Base-by-base conservation (phyloP, 2,797 vertebrate genomes). In the Saxicola maurus region DNA sequence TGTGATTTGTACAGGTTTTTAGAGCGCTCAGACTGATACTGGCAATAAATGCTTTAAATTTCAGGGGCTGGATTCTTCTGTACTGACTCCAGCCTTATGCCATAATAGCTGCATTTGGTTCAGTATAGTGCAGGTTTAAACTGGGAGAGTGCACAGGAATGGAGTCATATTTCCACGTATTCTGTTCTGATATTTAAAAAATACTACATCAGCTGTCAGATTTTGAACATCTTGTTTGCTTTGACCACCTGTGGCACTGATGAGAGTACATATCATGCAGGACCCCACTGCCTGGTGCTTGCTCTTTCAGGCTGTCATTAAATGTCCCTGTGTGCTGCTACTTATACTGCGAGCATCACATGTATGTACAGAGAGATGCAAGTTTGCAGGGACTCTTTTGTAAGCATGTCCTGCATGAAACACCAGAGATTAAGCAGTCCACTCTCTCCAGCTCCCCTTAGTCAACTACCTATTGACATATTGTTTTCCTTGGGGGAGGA, bases 11-110 rank as follows among this genome's bases (percentile, higher is more conserved):
- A 83, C 91, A 96, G 86, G 94, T 95, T 95, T 89, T 95, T 96
- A 94, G 91, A 96, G 87, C 87, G 91, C 91, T 94, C 87, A 86
- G 46, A 87, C 60, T 91, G 94, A 95, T 94, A 93, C 81, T 71
- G 85, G 78, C 72, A 96, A 95, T 94, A 96, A 97, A 97, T 94
- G 49, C 91, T 82, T 96, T 91, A 96, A 94, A 91, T 93, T 95
- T 95, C 69, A 49, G 30, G 13, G 45, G 13, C 21, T 78, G 31
- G 38, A 67, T 91, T 90, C 55, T 81, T 37, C 45, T 87, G 83
- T 42, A 19, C n/a, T 76, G 17, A 7, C n/a, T 74, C 14, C 40
- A 49, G n/a, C 53, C 56, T 81, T 60, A 14, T 46, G 9, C 48
- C 31, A 40, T 31, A 43, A 43, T 35, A 76, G 25, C n/a, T 74